Evolutionary conservation across 2,888 invertebrate genomes (phyloP).

Genomic region (Odontocolon sp.): DNA sequence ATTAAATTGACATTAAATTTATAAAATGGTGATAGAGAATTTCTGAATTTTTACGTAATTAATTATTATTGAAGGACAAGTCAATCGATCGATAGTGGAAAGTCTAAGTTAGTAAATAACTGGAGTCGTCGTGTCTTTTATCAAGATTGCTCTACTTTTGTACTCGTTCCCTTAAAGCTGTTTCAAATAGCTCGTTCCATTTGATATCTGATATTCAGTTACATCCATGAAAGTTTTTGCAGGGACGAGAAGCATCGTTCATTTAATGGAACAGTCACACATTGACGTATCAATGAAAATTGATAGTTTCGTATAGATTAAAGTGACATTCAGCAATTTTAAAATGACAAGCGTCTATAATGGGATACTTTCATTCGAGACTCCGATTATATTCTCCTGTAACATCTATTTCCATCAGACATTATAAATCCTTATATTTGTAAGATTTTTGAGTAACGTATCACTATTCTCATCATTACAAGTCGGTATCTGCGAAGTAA

Average conservation of each 20-base stretch:
- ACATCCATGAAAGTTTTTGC: too few species aligned
- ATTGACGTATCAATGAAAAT: neutral
- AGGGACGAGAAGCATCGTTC: neutral
- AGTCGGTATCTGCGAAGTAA: conserved; percentile 12
- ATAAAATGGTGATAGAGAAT: neutral
- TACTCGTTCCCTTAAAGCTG: neutral
- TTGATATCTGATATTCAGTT: neutral
- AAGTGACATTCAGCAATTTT: too few species aligned
- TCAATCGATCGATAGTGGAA: neutral
- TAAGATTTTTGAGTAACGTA: neutral
- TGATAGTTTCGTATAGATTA: too few species aligned
- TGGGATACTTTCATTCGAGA: too few species aligned
- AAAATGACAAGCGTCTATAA: too few species aligned
- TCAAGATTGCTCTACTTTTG: conserved; percentile 2
- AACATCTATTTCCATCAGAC: neutral
- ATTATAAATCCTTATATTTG: neutral
- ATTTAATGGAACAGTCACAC: neutral
- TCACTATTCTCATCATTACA: neutral
- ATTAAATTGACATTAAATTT: neutral
- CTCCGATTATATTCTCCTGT: too few species aligned
- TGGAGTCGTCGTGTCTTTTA: neutral
- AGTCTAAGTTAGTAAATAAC: neutral
- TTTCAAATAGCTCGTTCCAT: neutral
- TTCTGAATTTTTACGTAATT: neutral
- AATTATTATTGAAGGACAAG: neutral